Evolutionary conservation across 2,888 invertebrate species (phyloP).

Genomic region (Euspilapteryx auroguttella): DNA sequence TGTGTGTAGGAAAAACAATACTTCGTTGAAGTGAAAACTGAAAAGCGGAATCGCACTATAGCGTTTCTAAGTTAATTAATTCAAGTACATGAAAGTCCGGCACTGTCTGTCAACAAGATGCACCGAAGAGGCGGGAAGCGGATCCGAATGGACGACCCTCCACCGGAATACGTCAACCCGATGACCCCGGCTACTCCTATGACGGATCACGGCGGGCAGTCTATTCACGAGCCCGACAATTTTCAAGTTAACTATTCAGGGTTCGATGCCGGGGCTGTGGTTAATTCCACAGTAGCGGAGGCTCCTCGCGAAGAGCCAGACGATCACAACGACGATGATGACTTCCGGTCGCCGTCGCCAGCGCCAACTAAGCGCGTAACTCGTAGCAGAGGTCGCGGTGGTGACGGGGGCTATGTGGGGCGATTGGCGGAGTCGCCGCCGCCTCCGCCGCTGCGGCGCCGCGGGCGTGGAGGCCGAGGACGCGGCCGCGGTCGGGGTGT

Average conservation of each 20-base stretch:
- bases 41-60: too few relatives aligned
- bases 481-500: constrained; percentile 40
- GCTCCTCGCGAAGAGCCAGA: constrained; percentile 33
- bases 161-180: constrained; percentile 82
- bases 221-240: constrained; percentile 51
- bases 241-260: constrained; percentile 44
- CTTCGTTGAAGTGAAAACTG: too few relatives aligned
- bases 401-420: constrained; percentile 44
- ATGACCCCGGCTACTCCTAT: constrained; percentile 53
- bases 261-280: constrained; percentile 29
- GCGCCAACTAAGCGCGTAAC: constrained; percentile 65
- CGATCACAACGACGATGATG: constrained; percentile 30
- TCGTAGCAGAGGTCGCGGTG: constrained; percentile 62
- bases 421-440: constrained; percentile 46
- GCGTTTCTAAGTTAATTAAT: too few relatives aligned
- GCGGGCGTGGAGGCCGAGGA: constrained; percentile 35
- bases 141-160: constrained; percentile 90
- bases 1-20: too few relatives aligned
- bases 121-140: constrained; percentile 84
- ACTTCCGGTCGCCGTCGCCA: constrained; percentile 59
- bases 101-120: too few relatives aligned
- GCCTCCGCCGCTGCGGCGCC: constrained; percentile 40
- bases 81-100: too few relatives aligned
- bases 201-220: constrained; percentile 57
- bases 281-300: constrained; percentile 29